These are phyloP conservation scores for Chaetops frenatus DNA, from an alignment of 2,113 vertebrate species.

Conservation along the genomic window DNA sequence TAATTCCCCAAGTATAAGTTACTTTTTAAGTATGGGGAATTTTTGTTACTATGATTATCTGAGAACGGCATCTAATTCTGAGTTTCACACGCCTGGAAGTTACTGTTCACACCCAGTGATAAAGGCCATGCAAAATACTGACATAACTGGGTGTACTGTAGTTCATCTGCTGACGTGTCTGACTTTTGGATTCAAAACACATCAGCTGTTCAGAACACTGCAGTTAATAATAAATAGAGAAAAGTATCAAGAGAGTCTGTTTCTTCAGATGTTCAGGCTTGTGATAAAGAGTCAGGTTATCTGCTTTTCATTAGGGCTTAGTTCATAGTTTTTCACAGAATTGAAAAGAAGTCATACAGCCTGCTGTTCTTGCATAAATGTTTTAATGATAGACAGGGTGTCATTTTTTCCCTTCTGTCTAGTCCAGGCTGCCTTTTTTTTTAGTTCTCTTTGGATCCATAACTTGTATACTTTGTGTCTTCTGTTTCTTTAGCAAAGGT, in stretches of 20 bases:
- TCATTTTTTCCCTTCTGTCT: neutral
- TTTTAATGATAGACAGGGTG: neutral
- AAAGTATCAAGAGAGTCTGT: neutral
- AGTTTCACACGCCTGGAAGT: conserved; percentile 48
- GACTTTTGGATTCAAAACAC: conserved; percentile 10
- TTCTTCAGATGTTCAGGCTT: neutral
- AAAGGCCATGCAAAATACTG: conserved; percentile 59
- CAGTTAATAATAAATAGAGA: neutral
- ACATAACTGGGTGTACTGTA: conserved; percentile 66
- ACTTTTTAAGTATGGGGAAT: neutral
- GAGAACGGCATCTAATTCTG: conserved; percentile 10
- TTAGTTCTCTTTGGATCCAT: neutral
- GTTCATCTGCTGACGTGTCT: conserved; percentile 51
- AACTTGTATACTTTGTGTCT: neutral
- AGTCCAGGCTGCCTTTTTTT: neutral
- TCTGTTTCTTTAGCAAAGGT: neutral
- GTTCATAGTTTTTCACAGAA: neutral
- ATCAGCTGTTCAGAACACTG: conserved; percentile 2
- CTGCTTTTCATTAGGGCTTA: neutral
- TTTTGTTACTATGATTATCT: neutral
- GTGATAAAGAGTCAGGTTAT: neutral
- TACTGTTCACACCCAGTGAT: conserved; percentile 59
- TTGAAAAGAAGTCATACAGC: neutral
- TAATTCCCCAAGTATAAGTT: neutral
- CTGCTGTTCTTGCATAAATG: neutral